Base-by-base conservation (phyloP, 2,888 invertebrate species). In the Dynastes hyllus region DNA sequence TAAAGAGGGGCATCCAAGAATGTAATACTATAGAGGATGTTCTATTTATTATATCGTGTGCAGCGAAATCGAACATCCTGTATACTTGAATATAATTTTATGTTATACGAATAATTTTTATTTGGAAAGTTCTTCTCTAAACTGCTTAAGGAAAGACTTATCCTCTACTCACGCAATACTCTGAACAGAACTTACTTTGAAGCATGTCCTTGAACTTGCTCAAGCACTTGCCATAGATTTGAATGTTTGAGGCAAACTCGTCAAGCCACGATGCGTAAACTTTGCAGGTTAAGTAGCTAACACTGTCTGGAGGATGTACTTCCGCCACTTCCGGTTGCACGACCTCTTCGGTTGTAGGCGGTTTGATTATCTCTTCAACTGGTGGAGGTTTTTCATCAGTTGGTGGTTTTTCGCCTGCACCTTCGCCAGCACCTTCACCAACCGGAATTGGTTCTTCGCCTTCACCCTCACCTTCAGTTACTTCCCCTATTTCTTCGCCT, bases 201-300 rank as follows among this genome's bases (percentile, higher is more conserved):
- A 83, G 16, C 6, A 79, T 69, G 1, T 58, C 78, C 5, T 78
- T 67, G 75, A 83, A 83, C 13, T 71, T 79, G 11, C 77, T 53
- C 71, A 83, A 51, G 55, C 83, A 83, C 40, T 73, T 80, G 6
- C 82, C 75, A 55, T 83, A 83, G 58, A 22, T 81, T 9, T 79
- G 40, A 11, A 83, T 82, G 58, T 83, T 83, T 13, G 78, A 78
- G 22, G 78, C 80, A 51, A 83, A 82, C 58, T 83, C 83, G 6
- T 81, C 80, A 55, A 83, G 51, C 83, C 83, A 83, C 6, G 81
- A 81, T 3, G 66, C 63, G 55, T 83, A 83, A 50, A 83, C 66
- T 37, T 82, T 78, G 81, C 83, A 83, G 3, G 82, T 79, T n/a
- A 83, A 76, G 32, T 80, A 83, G 61, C 81, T 81, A 11, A 81